phyloP scores from a whole-genome alignment of 2,888 invertebrate species.

The Endomychus coccineus region DNA sequence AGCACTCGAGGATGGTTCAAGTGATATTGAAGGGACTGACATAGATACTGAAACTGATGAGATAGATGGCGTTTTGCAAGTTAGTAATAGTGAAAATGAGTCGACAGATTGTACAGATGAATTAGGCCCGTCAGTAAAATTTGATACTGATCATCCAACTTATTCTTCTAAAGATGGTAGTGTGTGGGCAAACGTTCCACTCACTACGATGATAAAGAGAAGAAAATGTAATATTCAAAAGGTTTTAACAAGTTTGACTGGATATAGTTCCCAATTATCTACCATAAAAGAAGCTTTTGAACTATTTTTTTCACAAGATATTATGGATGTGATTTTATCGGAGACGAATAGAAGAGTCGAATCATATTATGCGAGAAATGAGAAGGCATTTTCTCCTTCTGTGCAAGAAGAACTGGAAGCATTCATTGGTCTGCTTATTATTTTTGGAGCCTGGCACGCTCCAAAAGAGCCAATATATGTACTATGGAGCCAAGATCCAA shows the following conservation, averaged over 20 bases:
- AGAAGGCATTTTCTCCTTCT: conserved; percentile 4
- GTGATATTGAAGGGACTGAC: conserved; percentile 9
- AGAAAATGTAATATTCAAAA: conserved; percentile 13
- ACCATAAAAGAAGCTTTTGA: conserved; percentile 6
- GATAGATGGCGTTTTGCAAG: conserved; percentile 14
- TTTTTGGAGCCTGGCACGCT: conserved; percentile 16
- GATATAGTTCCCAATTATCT: conserved; percentile 8
- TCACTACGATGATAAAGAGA: conserved; percentile 14
- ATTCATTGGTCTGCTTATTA: conserved; percentile 15
- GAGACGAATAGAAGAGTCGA: conserved; percentile 7
- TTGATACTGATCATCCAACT: conserved; percentile 14
- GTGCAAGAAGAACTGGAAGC: conserved; percentile 4
- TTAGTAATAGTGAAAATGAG: conserved; percentile 13
- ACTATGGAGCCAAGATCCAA: conserved; percentile 16
- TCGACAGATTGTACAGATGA: conserved; percentile 12
- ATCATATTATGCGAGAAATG: conserved; percentile 2
- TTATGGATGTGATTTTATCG: conserved; percentile 5
- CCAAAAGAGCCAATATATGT: conserved; percentile 13
- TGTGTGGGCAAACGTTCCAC: conserved; percentile 13
- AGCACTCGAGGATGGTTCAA: conserved; percentile 13
- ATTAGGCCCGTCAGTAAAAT: conserved; percentile 10
- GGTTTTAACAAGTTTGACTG: conserved; percentile 3
- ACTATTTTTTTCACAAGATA: conserved; percentile 7
- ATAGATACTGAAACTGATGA: conserved; percentile 4
- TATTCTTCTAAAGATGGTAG: conserved; percentile 13